phyloP scores from a whole-genome alignment of 2,888 invertebrate genomes.

The Ophion obscuratus region DNA sequence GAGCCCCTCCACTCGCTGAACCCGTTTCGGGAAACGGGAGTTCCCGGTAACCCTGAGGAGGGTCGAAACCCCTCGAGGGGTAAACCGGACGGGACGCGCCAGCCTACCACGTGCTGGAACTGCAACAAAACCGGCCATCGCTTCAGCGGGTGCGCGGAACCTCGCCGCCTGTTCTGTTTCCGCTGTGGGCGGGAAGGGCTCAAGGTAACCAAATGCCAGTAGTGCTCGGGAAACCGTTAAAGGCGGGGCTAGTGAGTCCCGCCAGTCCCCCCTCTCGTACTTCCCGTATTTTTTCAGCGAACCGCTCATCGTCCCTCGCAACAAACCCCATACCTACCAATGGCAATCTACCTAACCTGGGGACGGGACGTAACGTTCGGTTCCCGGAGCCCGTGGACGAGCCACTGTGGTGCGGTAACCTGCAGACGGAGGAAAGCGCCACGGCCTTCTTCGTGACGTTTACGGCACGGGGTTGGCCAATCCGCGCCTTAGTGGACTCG shows the following conservation, averaged over 20 bases:
- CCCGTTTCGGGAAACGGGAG: not conserved
- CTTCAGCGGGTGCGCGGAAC: not conserved
- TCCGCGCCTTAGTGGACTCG: not conserved
- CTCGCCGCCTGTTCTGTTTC: not conserved
- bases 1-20: not conserved
- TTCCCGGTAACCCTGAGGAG: not conserved
- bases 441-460: conserved; percentile 25
- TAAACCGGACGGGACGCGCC: no score
- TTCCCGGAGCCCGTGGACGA: not conserved
- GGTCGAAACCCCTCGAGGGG: not conserved
- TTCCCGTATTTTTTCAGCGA: not conserved
- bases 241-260: not conserved
- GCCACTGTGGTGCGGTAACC: not conserved
- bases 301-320: no score
- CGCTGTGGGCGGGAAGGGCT: conserved; percentile 6
- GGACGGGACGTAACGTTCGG: no score
- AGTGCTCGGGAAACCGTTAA: conserved; percentile 8
- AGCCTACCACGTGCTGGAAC: not conserved
- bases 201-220: not conserved
- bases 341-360: no score
- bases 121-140: not conserved
- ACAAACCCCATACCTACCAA: not conserved
- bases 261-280: not conserved
- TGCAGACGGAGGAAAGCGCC: not conserved
- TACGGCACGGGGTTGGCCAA: not conserved